These are phyloP conservation scores for Dromas ardeola DNA, from an alignment of 2,113 vertebrate genomes.

Conservation along the genomic window DNA sequence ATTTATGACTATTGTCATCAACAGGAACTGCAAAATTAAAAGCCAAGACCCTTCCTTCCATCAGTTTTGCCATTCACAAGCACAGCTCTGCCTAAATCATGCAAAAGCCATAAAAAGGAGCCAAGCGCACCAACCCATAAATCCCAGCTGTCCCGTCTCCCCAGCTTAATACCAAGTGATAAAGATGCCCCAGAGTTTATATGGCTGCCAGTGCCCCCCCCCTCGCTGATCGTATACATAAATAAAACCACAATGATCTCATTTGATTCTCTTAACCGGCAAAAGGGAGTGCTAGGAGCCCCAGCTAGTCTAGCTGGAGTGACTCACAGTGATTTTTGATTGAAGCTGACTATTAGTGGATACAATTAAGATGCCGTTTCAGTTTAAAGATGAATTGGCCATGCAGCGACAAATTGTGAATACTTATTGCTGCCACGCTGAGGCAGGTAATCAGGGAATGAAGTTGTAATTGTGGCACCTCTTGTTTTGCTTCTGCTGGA, in stretches of 20 bases:
- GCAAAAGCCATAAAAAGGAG: conserved; percentile 47
- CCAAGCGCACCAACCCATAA: background rate
- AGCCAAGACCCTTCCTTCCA: background rate
- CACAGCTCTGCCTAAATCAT: conserved; percentile 61
- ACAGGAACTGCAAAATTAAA: conserved; percentile 29
- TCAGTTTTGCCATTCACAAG: conserved; percentile 29
- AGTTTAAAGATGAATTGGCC: conserved; percentile 77
- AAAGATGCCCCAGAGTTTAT: conserved; percentile 46
- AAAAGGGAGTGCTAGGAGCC: conserved; percentile 37
- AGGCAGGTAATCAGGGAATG: conserved; percentile 77
- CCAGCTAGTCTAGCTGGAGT: conserved; percentile 19
- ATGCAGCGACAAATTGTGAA: conserved; percentile 72
- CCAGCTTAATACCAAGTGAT: conserved; percentile 39
- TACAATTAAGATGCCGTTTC: conserved; percentile 82
- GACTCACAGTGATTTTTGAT: conserved; percentile 67
- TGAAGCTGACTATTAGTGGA: conserved; percentile 74
- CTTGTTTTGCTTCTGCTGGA: conserved; percentile 68
- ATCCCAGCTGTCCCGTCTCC: conserved; percentile 32
- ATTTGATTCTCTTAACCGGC: conserved; percentile 51
- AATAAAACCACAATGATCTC: conserved; percentile 57
- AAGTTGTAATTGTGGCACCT: conserved; percentile 67
- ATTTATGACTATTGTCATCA: conserved; percentile 10
- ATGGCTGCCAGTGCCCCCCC: background rate
- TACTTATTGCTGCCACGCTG: conserved; percentile 75
- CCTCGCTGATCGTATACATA: conserved; percentile 58